These are phyloP conservation scores for Sebastes alutus DNA, from an alignment of 2,797 vertebrate genomes.

Conservation along the genomic window DNA sequence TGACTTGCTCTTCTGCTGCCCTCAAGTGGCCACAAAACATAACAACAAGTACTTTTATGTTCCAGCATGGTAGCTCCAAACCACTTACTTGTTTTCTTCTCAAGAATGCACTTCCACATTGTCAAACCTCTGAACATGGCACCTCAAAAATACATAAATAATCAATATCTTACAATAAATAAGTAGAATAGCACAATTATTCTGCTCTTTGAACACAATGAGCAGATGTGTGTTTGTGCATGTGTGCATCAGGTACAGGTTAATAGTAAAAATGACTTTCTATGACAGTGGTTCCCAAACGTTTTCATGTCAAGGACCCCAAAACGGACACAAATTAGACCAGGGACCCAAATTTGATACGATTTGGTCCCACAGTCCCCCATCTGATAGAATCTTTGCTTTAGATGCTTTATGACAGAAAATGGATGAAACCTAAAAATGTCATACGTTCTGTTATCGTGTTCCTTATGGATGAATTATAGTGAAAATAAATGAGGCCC, in stretches of 20 bases:
- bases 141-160: constrained; percentile 65
- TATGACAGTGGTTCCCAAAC: too few species aligned
- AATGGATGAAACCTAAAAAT: too few species aligned
- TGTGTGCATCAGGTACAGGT: background rate
- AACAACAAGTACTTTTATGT: constrained; percentile 36
- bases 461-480: too few species aligned
- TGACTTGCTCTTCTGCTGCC: background rate
- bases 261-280: too few species aligned
- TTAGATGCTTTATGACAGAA: too few species aligned
- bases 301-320: too few species aligned
- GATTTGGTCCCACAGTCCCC: too few species aligned
- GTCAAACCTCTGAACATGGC: constrained; percentile 49
- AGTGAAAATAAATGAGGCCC: too few species aligned
- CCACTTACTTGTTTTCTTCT: constrained; percentile 15
- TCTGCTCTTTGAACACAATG: constrained; percentile 40
- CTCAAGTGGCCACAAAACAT: constrained; percentile 45
- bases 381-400: too few species aligned
- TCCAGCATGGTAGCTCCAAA: constrained; percentile 34
- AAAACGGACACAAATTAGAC: too few species aligned
- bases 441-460: too few species aligned
- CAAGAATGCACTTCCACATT: constrained; percentile 22
- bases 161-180: constrained; percentile 73
- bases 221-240: constrained; percentile 41
- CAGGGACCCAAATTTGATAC: too few species aligned
- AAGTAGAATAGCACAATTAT: constrained; percentile 50